These are phyloP conservation scores for Tretioscincus oriximinensis DNA, from an alignment of 2,113 vertebrate genomes.

Conservation along the genomic window DNA sequence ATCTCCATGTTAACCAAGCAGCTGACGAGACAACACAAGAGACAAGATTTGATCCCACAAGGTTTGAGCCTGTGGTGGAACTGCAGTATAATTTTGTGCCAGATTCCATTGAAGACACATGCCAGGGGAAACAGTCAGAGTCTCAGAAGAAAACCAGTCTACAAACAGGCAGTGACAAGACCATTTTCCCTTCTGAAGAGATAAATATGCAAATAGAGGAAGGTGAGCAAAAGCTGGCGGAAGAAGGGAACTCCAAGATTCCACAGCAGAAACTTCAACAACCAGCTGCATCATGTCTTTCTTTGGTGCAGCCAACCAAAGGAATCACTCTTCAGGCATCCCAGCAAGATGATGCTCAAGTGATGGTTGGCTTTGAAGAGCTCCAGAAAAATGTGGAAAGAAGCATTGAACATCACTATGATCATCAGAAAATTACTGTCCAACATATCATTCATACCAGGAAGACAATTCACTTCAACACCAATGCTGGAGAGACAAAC, in stretches of 20 bases:
- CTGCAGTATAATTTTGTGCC: constrained; percentile 1
- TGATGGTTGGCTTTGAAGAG: neutral
- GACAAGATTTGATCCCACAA: no score
- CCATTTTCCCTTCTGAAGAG: neutral
- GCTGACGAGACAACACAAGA: neutral
- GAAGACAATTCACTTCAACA: neutral
- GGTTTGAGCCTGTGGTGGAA: neutral
- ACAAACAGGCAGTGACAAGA: neutral
- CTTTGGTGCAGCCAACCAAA: neutral
- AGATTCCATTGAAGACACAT: neutral
- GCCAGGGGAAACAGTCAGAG: neutral
- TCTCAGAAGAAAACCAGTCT: neutral
- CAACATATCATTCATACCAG: neutral
- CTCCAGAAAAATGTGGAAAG: neutral
- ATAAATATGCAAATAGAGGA: neutral
- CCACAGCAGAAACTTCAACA: neutral
- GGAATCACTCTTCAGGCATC: no score
- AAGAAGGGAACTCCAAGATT: neutral
- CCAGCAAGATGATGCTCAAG: neutral
- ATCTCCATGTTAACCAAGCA: neutral
- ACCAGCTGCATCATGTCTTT: neutral
- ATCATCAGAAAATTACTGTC: neutral
- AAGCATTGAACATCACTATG: neutral
- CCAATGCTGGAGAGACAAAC: no score
- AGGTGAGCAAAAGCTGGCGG: accelerated